A percentile compares a stretch with the other conserved stretches of the same genome.
phyloP scores from a whole-genome alignment of 2,113 vertebrate species.

The Hassar affinis region DNA sequence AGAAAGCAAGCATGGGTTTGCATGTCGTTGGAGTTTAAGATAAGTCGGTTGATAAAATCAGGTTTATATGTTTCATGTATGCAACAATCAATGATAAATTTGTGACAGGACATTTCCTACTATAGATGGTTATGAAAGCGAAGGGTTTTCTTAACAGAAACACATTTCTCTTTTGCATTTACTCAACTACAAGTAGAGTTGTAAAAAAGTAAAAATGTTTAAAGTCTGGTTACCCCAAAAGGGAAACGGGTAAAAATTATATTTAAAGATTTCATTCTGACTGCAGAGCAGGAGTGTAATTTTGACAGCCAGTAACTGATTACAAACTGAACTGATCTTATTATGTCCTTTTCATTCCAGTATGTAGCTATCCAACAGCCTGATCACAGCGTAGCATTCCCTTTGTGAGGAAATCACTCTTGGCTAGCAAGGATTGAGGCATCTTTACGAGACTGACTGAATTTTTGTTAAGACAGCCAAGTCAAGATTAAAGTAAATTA shows the following conservation, averaged over 20 bases:
- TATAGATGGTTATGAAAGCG: neutral
- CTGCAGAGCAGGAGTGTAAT: neutral
- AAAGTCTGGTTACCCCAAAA: too few species aligned
- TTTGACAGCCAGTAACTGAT: neutral
- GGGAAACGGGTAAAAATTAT: neutral
- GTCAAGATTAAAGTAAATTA: neutral
- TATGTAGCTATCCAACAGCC: neutral
- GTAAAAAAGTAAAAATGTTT: neutral
- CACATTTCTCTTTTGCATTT: neutral
- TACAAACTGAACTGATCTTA: neutral
- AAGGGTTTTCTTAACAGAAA: neutral
- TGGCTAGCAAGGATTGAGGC: neutral
- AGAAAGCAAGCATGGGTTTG: neutral
- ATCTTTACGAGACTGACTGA: neutral
- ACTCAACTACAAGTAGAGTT: neutral
- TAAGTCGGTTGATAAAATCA: neutral
- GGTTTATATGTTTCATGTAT: too few species aligned
- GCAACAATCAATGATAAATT: too few species aligned
- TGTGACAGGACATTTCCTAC: neutral
- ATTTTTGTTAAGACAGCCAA: neutral
- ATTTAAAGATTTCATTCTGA: neutral
- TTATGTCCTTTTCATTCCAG: neutral
- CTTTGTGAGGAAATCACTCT: neutral
- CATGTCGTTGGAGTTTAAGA: neutral
- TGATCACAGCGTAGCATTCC: neutral